phyloP scores from a whole-genome alignment of 1,140 invertebrate species.

The Metopolophium dirhodum region DNA sequence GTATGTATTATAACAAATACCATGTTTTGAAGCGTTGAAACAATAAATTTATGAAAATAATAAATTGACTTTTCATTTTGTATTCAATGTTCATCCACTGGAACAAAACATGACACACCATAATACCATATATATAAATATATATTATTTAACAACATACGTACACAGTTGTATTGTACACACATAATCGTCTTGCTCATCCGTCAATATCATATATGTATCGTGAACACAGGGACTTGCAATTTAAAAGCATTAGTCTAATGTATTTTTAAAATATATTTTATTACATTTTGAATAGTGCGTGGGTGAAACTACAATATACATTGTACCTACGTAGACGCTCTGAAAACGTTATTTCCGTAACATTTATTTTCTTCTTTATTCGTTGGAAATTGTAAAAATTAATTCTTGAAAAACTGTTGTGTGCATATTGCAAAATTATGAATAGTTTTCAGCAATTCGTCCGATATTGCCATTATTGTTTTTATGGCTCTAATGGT shows the following conservation, averaged over 20 bases:
- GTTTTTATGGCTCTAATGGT: not conserved
- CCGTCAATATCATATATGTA: not conserved
- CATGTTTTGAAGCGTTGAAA: not conserved
- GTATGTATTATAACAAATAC: not conserved
- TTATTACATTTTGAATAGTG: not conserved
- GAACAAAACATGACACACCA: not conserved
- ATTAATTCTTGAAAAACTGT: not conserved
- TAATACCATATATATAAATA: not conserved
- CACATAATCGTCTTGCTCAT: not conserved
- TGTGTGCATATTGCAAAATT: not conserved
- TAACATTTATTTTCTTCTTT: not conserved
- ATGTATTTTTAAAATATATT: not conserved
- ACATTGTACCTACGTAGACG: not conserved
- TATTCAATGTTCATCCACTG: not conserved
- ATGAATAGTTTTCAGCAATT: not conserved
- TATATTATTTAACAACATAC: not conserved
- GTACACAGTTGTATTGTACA: not conserved
- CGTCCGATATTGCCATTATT: not conserved
- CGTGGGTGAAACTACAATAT: not conserved
- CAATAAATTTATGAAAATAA: constrained; percentile 5
- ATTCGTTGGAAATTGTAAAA: not conserved
- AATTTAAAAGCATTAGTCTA: not conserved
- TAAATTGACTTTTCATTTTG: not conserved
- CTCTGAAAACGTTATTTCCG: not conserved
- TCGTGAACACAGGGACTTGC: not conserved